phyloP scores from a whole-genome alignment of 2,113 vertebrate genomes.

The Saguinus imperator region DNA sequence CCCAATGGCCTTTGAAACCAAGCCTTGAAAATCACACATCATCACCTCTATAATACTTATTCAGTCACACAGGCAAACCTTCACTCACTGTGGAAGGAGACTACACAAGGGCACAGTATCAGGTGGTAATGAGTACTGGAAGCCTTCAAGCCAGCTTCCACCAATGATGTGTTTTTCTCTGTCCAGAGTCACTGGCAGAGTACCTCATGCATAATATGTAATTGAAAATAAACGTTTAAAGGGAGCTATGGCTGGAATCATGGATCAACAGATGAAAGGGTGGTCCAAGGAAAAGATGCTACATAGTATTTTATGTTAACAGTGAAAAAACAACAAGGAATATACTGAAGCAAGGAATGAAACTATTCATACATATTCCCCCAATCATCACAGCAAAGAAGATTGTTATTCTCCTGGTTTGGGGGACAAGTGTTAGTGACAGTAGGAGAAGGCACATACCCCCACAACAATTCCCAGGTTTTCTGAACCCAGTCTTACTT shows the following conservation, averaged over 20 bases:
- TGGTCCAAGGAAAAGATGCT: not conserved
- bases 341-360: not conserved
- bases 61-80: not conserved
- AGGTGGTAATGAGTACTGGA: not conserved
- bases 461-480: not conserved
- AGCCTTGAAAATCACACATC: not conserved
- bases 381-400: not conserved
- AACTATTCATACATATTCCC: not conserved
- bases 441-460: not conserved
- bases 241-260: not conserved
- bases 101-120: not conserved
- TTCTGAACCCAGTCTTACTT: not conserved
- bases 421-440: not conserved
- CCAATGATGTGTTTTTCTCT: not conserved
- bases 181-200: not conserved
- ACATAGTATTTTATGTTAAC: not conserved
- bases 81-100: not conserved
- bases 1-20: not conserved
- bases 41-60: not conserved
- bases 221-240: constrained; percentile 1
- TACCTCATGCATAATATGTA: not conserved
- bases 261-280: not conserved
- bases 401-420: not conserved
- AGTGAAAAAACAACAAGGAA: not conserved
- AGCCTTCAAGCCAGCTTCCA: not conserved